Conservation (phyloP, 2,797 vertebrate genomes). For the Denticeps clupeoides region DNA sequence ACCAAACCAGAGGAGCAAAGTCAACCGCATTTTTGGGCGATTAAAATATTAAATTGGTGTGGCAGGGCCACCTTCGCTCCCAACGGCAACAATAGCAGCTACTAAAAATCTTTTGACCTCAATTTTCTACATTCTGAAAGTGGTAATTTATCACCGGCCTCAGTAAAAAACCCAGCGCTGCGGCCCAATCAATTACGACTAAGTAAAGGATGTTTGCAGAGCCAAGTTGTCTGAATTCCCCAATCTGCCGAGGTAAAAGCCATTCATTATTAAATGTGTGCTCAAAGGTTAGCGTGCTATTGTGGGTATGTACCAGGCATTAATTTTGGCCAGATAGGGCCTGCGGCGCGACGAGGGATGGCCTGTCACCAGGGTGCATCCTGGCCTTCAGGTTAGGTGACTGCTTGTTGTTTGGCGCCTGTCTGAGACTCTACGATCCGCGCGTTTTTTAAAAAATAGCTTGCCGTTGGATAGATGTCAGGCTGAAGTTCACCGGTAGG, state of each 20-base stretch:
- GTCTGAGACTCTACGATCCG: conserved; percentile 45
- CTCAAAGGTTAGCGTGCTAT: conserved; percentile 60
- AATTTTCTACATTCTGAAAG: conserved; percentile 22
- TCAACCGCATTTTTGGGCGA: conserved; percentile 25
- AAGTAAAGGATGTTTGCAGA: conserved; percentile 34
- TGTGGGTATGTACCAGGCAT: conserved; percentile 52
- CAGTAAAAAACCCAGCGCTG: conserved; percentile 11
- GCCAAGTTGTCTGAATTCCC: conserved; percentile 42
- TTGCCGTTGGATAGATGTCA: conserved; percentile 35
- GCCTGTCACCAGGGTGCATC: conserved; percentile 59
- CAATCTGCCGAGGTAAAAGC: conserved; percentile 38
- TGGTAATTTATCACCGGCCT: conserved; percentile 32
- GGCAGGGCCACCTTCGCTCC: conserved; percentile 31
- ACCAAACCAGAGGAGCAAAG: conserved; percentile 23
- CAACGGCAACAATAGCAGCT: conserved; percentile 16
- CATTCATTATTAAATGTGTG: conserved; percentile 61
- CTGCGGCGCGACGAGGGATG: conserved; percentile 39
- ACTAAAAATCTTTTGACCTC: conserved; percentile 27
- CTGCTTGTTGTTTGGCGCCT: conserved; percentile 50
- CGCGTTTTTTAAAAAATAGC: conserved; percentile 34
- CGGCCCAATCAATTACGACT: conserved; percentile 32
- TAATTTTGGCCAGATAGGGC: conserved; percentile 45
- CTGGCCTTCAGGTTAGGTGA: conserved; percentile 43
- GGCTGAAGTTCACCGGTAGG: conserved; percentile 33
- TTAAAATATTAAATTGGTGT: conserved; percentile 26